These are phyloP conservation scores for Meiosimyza platycephala DNA, from an alignment of 2,888 invertebrate genomes.

Conservation along the genomic window DNA sequence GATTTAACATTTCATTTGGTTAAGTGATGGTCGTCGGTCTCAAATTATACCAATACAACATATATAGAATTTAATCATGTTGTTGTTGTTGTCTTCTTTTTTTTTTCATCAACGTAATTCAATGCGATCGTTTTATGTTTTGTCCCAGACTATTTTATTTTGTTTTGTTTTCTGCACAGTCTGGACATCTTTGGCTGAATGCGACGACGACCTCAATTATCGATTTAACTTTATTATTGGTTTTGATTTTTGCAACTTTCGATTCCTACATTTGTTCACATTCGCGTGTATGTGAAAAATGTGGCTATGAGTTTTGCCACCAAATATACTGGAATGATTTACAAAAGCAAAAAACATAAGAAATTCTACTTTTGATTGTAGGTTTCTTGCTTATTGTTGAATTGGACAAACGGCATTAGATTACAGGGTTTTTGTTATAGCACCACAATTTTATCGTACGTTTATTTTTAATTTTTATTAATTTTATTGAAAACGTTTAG, in stretches of 20 bases:
- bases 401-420: slow-evolving; percentile 57
- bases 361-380: slow-evolving; percentile 22
- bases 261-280: not conserved
- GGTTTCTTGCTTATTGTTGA: not conserved
- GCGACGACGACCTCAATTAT: slow-evolving; percentile 65
- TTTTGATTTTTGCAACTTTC: slow-evolving; percentile 56
- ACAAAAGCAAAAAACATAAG: slow-evolving; percentile 2
- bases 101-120: slow-evolving; percentile 5
- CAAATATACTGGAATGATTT: not conserved
- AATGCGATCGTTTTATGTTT: not conserved
- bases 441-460: too few species aligned
- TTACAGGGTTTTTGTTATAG: slow-evolving; percentile 42
- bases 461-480: slow-evolving; percentile 25
- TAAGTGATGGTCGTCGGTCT: too few species aligned
- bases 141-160: not conserved
- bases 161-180: too few species aligned
- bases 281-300: too few species aligned
- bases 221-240: slow-evolving; percentile 68
- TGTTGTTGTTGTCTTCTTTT: slow-evolving; percentile 1
- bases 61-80: not conserved
- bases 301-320: slow-evolving; percentile 8
- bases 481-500: slow-evolving; percentile 58
- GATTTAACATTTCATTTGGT: not conserved
- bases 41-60: too few species aligned
- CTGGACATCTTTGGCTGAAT: slow-evolving; percentile 3